Conservation (phyloP, 2,113 vertebrate genomes). For the Oreochromis niloticus region DNA sequence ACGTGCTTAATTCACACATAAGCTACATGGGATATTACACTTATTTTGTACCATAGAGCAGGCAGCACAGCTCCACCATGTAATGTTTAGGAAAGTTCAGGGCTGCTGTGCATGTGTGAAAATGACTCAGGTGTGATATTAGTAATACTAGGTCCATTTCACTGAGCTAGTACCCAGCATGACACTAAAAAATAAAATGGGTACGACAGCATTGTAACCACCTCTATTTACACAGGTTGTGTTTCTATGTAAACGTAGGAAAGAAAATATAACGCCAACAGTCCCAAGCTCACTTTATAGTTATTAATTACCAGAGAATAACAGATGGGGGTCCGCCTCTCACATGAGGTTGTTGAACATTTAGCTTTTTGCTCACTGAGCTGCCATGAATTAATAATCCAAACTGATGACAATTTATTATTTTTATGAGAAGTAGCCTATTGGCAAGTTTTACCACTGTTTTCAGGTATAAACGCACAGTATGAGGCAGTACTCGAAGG, state of each 20-base stretch:
- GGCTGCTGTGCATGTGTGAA: neutral
- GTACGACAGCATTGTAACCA: neutral
- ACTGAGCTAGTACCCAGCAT: neutral
- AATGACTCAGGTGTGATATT: neutral
- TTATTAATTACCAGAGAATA: neutral
- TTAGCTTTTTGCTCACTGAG: neutral
- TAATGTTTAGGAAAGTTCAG: neutral
- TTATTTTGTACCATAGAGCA: neutral
- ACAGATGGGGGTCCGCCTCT: neutral
- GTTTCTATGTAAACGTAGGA: neutral
- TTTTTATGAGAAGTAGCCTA: neutral
- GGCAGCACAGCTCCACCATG: neutral
- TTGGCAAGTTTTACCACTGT: neutral
- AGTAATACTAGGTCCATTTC: neutral
- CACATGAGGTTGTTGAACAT: neutral
- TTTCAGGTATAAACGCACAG: neutral
- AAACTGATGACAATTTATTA: neutral
- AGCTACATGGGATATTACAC: neutral
- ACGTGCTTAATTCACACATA: neutral
- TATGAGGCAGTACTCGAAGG: neutral
- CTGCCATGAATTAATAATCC: neutral
- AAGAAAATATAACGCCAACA: neutral
- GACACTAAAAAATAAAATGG: neutral
- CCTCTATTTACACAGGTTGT: neutral
- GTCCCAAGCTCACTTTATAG: neutral